Evolutionary conservation across 2,888 invertebrate species (phyloP).

Genomic region (Gandaritis pyraliata): DNA sequence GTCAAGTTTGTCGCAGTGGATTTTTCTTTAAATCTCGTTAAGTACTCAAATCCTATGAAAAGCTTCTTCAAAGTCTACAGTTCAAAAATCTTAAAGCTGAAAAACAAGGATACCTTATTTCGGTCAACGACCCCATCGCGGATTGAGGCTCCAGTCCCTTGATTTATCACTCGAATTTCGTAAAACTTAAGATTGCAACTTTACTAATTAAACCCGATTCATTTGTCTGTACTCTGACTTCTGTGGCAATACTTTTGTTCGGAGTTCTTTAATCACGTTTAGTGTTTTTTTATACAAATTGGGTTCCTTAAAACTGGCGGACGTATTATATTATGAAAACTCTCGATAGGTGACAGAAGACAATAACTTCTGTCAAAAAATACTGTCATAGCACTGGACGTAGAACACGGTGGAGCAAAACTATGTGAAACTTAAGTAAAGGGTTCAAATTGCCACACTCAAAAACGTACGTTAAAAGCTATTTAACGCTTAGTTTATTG

Average conservation of each 20-base stretch:
- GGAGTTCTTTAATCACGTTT: slow-evolving; percentile 57
- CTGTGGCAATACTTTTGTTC: slow-evolving; percentile 50
- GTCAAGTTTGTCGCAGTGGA: too few species aligned
- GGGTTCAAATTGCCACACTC: too few species aligned
- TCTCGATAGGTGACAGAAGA: too few species aligned
- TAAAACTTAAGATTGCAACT: slow-evolving; percentile 62
- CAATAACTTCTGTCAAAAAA: too few species aligned
- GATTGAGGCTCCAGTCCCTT: slow-evolving; percentile 40
- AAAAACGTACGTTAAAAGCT: too few species aligned
- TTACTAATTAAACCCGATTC: slow-evolving; percentile 71
- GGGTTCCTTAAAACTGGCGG: slow-evolving; percentile 1
- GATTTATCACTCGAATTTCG: slow-evolving; percentile 68
- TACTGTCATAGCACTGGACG: too few species aligned
- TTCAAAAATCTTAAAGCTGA: not conserved
- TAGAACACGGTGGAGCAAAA: too few species aligned
- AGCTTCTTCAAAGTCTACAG: not conserved
- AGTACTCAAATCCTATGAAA: not conserved
- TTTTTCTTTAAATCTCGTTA: not conserved
- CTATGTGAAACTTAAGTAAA: too few species aligned
- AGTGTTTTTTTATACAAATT: slow-evolving; percentile 28
- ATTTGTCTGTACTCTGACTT: slow-evolving; percentile 62
- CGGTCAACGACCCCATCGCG: not conserved
- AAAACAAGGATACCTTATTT: not conserved
- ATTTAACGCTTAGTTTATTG: too few species aligned
- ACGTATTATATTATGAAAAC: not conserved